A percentile compares a stretch with the other conserved stretches of the same genome.
Evolutionary conservation across 92 coral and sea anemone genomes (phyloP).

Genomic region (Palythoa grandiflora): DNA sequence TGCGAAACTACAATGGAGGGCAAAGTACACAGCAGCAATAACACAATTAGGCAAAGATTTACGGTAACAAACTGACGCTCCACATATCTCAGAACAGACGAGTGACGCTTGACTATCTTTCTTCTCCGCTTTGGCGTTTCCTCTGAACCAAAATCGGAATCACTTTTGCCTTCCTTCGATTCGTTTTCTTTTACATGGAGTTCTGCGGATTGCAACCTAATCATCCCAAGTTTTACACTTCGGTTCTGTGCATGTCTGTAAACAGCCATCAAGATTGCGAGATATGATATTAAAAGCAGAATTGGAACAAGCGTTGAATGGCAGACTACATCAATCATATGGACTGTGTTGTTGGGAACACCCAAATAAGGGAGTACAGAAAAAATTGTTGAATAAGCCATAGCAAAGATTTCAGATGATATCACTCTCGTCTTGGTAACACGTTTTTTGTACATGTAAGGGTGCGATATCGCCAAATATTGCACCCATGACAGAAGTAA

Average conservation of each 20-base stretch:
- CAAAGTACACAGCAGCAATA: conserved; percentile 48
- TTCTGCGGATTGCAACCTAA: not conserved
- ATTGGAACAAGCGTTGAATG: conserved; percentile 55
- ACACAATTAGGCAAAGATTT: conserved; percentile 30
- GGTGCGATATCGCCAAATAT: conserved; percentile 52
- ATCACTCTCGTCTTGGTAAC: conserved; percentile 37
- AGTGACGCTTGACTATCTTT: not conserved
- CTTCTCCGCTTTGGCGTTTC: not conserved
- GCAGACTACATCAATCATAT: conserved; percentile 27
- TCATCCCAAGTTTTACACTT: not conserved
- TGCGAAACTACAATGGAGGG: conserved; percentile 52
- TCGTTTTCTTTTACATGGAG: not conserved
- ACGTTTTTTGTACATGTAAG: conserved; percentile 33
- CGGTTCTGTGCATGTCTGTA: conserved; percentile 48
- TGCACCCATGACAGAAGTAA: conserved; percentile 50
- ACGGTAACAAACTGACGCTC: conserved; percentile 54
- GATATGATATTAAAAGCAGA: conserved; percentile 41
- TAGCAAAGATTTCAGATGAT: conserved; percentile 17
- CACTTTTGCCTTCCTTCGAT: not conserved
- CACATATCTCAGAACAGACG: conserved; percentile 4
- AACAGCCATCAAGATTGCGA: conserved; percentile 24
- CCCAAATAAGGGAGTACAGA: conserved; percentile 45
- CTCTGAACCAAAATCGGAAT: not conserved
- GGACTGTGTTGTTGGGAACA: conserved; percentile 13
- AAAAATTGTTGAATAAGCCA: conserved; percentile 42